Percentiles rank a stretch among this genome's conserved stretches.
These are phyloP conservation scores for Tanypteryx hageni DNA, from an alignment of 2,888 invertebrate genomes.

Conservation along the genomic window DNA sequence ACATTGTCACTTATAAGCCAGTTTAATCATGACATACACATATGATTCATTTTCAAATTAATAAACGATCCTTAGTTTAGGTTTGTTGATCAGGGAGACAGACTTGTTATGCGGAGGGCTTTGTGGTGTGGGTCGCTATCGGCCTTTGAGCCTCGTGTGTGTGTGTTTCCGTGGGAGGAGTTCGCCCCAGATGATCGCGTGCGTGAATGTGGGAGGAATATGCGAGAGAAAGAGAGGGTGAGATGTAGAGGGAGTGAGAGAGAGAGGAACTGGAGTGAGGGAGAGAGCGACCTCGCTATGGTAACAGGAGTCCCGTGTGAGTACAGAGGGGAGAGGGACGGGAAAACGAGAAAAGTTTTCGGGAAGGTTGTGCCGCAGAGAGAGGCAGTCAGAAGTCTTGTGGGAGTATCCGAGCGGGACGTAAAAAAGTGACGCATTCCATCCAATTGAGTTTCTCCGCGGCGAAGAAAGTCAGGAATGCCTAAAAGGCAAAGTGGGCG, in stretches of 20 bases:
- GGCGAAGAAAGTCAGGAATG: conserved; percentile 10
- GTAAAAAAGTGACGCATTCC: neutral
- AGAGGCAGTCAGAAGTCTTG: too few species aligned
- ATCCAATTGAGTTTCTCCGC: neutral
- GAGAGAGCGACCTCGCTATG: neutral
- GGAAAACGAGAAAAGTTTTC: neutral
- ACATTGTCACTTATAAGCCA: too few species aligned
- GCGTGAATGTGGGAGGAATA: neutral
- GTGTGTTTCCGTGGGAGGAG: neutral
- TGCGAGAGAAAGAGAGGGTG: neutral
- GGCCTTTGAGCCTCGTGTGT: neutral
- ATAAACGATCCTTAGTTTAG: too few species aligned
- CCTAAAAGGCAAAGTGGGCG: neutral
- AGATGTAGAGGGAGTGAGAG: neutral
- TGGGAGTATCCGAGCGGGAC: neutral
- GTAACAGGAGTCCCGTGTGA: conserved; percentile 19
- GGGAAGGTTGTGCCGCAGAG: neutral
- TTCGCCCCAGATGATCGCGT: conserved; percentile 2
- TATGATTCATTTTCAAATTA: too few species aligned
- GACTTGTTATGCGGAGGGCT: too few species aligned
- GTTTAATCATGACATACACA: too few species aligned
- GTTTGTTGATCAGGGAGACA: too few species aligned
- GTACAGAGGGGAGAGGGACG: neutral
- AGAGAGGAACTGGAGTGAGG: neutral
- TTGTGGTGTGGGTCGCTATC: neutral